These are phyloP conservation scores for Pseudanteris insignis DNA, from an alignment of 2,888 invertebrate species.

Conservation along the genomic window DNA sequence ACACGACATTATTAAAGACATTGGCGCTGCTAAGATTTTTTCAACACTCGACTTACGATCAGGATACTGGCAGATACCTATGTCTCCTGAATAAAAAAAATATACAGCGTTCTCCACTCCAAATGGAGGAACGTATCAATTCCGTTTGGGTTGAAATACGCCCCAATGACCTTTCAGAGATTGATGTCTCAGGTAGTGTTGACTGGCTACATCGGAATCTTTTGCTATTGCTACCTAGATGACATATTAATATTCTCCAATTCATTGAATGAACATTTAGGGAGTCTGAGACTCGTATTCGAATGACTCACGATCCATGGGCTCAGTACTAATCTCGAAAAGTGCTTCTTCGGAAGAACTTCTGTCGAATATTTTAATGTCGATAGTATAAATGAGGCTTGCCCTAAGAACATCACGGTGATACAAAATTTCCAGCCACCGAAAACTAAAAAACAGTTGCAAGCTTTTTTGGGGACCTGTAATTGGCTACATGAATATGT, in stretches of 20 bases:
- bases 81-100: conserved; percentile 11
- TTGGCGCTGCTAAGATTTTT: conserved; percentile 49
- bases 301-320: conserved; percentile 41
- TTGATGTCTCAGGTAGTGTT: conserved; percentile 50
- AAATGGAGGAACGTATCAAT: conserved; percentile 49
- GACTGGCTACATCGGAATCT: conserved; percentile 32
- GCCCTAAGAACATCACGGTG: background rate
- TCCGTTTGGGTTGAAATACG: conserved; percentile 44
- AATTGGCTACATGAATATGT: conserved; percentile 8
- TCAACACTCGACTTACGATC: conserved; percentile 50
- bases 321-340: conserved; percentile 1
- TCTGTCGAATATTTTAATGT: too few species aligned
- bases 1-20: conserved; percentile 45
- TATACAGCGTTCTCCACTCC: conserved; percentile 7
- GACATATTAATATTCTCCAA: conserved; percentile 51
- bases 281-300: conserved; percentile 38
- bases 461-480: conserved; percentile 7
- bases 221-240: conserved; percentile 50
- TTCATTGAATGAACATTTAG: conserved; percentile 39
- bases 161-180: conserved; percentile 49
- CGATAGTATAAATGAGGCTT: too few species aligned
- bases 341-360: conserved; percentile 3
- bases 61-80: conserved; percentile 55
- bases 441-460: background rate
- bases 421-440: background rate